A percentile compares a stretch with the other conserved stretches of the same genome.
Conservation (phyloP, 1,140 invertebrate species). For the Bombus huntii region DNA sequence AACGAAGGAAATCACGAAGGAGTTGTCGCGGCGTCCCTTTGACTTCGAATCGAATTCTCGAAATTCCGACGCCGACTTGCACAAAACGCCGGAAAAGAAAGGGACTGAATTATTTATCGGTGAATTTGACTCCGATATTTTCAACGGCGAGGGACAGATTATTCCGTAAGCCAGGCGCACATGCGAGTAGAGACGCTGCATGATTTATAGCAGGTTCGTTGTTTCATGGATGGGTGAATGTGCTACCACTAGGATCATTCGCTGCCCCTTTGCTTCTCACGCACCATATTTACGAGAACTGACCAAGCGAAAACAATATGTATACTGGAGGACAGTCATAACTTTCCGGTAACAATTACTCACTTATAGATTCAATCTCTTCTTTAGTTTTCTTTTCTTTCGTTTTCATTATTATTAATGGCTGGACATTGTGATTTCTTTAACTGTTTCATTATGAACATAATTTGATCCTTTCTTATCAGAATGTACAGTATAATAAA, state of each 20-base stretch:
- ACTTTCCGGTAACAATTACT: background rate
- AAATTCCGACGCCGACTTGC: constrained; percentile 18
- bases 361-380: background rate
- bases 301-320: background rate
- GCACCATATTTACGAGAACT: constrained; percentile 3
- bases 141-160: constrained; percentile 11
- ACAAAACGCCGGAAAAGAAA: constrained; percentile 5
- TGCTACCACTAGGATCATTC: constrained; percentile 3
- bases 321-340: background rate
- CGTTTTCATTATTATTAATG: background rate
- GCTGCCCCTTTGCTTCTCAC: constrained; percentile 9
- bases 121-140: constrained; percentile 42
- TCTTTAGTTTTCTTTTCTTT: background rate
- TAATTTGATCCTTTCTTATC: too few relatives aligned
- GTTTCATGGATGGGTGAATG: constrained; percentile 29
- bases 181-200: constrained; percentile 5
- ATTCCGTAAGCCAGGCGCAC: constrained; percentile 16
- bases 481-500: too few relatives aligned
- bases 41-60: background rate
- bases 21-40: constrained; percentile 19
- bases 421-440: too few relatives aligned
- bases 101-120: constrained; percentile 49
- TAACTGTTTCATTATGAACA: too few relatives aligned
- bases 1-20: constrained; percentile 17
- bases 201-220: constrained; percentile 34